Evolutionary conservation across 2,888 invertebrate genomes (phyloP).

Genomic region (Vanessa cardui): DNA sequence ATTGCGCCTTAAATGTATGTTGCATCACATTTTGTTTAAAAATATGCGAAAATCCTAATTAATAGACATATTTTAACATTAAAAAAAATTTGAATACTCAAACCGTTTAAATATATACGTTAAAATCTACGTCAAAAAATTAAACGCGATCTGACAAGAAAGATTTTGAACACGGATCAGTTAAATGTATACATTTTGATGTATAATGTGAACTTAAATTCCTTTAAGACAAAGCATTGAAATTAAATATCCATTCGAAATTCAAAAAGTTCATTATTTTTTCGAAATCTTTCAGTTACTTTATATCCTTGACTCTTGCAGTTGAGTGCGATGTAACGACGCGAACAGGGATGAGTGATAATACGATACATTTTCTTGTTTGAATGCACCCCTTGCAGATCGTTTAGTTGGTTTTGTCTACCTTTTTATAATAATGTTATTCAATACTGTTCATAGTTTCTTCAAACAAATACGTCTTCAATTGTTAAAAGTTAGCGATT

Average conservation of each 20-base stretch:
- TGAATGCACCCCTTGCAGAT: neutral
- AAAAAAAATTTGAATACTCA: too few species aligned
- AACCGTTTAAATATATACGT: too few species aligned
- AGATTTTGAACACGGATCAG: too few species aligned
- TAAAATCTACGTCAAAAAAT: too few species aligned
- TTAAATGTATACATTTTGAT: too few species aligned
- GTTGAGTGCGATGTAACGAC: slow-evolving; percentile 28
- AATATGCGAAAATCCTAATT: too few species aligned
- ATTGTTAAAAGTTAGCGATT: neutral
- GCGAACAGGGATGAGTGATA: slow-evolving; percentile 30
- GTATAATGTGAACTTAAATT: too few species aligned
- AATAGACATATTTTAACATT: too few species aligned
- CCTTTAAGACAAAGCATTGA: neutral
- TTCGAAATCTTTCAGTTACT: slow-evolving; percentile 16
- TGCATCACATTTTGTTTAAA: too few species aligned
- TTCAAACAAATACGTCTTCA: neutral
- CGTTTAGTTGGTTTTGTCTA: neutral
- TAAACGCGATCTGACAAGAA: too few species aligned
- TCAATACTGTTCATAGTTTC: neutral
- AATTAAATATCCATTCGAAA: neutral
- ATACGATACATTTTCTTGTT: slow-evolving; percentile 30
- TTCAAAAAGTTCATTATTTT: neutral
- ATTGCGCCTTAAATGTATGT: too few species aligned
- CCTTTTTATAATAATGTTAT: slow-evolving; percentile 2
- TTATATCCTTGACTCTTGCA: slow-evolving; percentile 31